Conservation (phyloP, 2,888 invertebrate species). For the Bellardia bayeri region DNA sequence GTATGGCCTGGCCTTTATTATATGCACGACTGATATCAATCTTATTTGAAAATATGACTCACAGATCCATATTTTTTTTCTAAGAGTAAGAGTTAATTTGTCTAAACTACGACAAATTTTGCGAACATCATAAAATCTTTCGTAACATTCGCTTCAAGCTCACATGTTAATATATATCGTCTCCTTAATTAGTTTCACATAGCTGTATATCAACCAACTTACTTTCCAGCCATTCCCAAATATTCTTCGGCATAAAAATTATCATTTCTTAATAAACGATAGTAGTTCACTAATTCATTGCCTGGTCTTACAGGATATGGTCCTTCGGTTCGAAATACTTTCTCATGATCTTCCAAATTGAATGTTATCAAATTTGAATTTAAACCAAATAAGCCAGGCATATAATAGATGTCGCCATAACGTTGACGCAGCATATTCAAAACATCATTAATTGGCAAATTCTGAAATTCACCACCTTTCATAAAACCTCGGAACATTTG, state of each 20-base stretch:
- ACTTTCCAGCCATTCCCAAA: slow-evolving; percentile 61
- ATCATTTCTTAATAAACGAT: slow-evolving; percentile 78
- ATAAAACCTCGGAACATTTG: slow-evolving; percentile 77
- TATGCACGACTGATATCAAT: no score
- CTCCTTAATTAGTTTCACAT: no score
- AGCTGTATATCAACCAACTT: slow-evolving; percentile 7
- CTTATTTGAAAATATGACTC: no score
- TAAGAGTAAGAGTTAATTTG: no score
- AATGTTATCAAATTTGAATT: slow-evolving; percentile 83
- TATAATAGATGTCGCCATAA: slow-evolving; percentile 83
- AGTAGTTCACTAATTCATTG: slow-evolving; percentile 82
- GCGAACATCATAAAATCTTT: no score
- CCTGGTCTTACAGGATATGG: slow-evolving; percentile 83
- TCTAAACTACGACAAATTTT: no score
- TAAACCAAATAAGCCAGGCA: slow-evolving; percentile 82
- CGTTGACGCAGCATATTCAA: slow-evolving; percentile 73
- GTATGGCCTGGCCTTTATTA: no score
- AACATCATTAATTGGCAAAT: slow-evolving; percentile 71
- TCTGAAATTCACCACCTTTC: slow-evolving; percentile 76
- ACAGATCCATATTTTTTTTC: no score
- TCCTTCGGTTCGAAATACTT: slow-evolving; percentile 84
- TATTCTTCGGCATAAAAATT: slow-evolving; percentile 59
- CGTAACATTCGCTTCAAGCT: no score
- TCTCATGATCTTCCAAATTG: slow-evolving; percentile 85
- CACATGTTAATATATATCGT: no score